Evolutionary conservation across 2,888 invertebrate species (phyloP), one percentile per base, ranked within the genome.

Genomic region (Agrenia bidenticulata): DNA sequence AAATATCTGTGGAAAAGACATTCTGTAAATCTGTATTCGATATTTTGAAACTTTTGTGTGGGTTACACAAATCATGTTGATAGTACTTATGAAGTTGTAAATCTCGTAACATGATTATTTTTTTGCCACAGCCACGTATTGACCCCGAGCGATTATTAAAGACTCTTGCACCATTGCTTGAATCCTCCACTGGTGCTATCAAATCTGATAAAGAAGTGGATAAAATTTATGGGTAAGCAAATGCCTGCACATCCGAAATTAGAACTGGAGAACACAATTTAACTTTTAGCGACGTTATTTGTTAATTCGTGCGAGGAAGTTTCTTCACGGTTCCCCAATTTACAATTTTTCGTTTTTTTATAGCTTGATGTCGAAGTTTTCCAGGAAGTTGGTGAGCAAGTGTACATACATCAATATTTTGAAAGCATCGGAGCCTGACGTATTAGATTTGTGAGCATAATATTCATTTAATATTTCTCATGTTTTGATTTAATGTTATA

Each of bases 361-460:
- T 84, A 94, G 94, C 80, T 86, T 96, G 79, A 96, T 96, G 95
- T 90, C 89, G 54, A 94, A 94, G 81, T 94, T 91, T 83, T 94
- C 94, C 1, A 93, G 91, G 80, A 96, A 95, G 81, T 84, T 96
- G 75, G 95, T 96, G 61, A 94, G 93, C 77, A 94, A 94, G 83
- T 95, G 95, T 82, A 90, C 95, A 78, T 96, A 95, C 79, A 88
- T 94, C 77, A 90, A 94, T 80, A 94, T 96, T 78, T 82, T 96
- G 66, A 91, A 91, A 81, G 88, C 89, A 70, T 94, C 95, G 13
- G 88, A 89, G 78, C 86, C 88, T 5, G 89, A 90, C 71, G 83
- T 94, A 68, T 83, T 96, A 61, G 89, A 89, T 68, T 86, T 89
- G 85, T 86, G 80, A 85, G 85, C 83, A 32, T n/a, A n/a, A n/a